Evolutionary conservation across 2,113 vertebrate species (phyloP).

Genomic region (Xyliphius kryptos): DNA sequence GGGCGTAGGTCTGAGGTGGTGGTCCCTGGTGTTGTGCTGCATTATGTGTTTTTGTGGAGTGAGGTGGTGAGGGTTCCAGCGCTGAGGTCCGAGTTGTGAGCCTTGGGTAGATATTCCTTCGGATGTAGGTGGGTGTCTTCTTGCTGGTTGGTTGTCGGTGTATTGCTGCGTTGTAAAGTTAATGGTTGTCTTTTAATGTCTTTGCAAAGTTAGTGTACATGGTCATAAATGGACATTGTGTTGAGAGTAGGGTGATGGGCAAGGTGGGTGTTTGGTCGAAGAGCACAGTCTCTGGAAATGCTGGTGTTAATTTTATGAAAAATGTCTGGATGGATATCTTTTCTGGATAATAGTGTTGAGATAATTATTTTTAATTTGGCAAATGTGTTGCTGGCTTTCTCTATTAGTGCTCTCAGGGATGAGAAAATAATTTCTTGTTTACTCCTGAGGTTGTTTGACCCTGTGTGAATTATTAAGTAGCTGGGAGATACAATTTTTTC

Average conservation of each 20-base stretch:
- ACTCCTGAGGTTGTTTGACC: background rate
- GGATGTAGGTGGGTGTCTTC: too few relatives aligned
- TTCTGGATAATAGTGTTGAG: background rate
- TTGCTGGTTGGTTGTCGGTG: too few relatives aligned
- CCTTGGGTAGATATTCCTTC: too few relatives aligned
- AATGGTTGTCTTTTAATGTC: background rate
- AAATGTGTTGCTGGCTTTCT: background rate
- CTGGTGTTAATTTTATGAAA: background rate
- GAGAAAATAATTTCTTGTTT: background rate
- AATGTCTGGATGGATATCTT: background rate
- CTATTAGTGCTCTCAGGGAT: background rate
- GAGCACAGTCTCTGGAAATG: background rate
- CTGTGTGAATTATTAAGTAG: background rate
- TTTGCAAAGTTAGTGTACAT: background rate
- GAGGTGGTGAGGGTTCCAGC: too few relatives aligned
- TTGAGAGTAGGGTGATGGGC: background rate
- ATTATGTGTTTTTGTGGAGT: too few relatives aligned
- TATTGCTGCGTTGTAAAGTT: too few relatives aligned
- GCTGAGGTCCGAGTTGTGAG: too few relatives aligned
- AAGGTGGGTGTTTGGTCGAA: background rate
- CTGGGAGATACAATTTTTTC: too few relatives aligned
- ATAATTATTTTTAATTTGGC: background rate
- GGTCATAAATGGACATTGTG: background rate
- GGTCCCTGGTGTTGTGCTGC: background rate
- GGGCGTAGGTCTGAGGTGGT: background rate